Evolutionary conservation across 1,140 invertebrate species (phyloP).

Genomic region (Leptopilina clavipes): DNA sequence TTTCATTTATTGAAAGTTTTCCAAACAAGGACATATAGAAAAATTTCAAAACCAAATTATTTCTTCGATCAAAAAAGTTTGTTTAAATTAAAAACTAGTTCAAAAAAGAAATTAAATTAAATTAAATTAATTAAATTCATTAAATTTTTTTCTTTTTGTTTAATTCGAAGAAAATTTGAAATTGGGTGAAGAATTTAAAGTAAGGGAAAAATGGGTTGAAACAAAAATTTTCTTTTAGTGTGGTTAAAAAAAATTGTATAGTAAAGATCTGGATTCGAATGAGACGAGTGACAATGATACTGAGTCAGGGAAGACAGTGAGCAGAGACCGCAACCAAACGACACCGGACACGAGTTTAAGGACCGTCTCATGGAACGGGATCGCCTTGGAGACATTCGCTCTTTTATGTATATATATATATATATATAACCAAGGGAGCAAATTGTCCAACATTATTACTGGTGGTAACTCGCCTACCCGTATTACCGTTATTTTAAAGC

Average conservation of each 20-base stretch:
- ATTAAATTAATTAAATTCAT: no score
- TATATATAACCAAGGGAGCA: slow-evolving; percentile 49
- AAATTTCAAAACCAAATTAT: no score
- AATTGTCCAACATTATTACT: slow-evolving; percentile 58
- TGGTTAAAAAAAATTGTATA: not conserved
- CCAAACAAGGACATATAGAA: no score
- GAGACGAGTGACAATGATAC: slow-evolving; percentile 47
- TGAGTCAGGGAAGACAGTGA: slow-evolving; percentile 54
- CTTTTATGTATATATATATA: slow-evolving; percentile 15
- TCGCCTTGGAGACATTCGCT: slow-evolving; percentile 52
- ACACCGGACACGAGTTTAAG: slow-evolving; percentile 60
- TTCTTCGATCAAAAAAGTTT: no score
- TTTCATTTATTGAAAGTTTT: no score
- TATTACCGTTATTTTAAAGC: slow-evolving; percentile 35
- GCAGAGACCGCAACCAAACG: slow-evolving; percentile 53
- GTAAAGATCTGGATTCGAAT: slow-evolving; percentile 28
- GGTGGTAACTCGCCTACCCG: slow-evolving; percentile 33
- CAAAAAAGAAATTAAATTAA: no score
- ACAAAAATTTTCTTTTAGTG: not conserved
- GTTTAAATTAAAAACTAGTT: no score
- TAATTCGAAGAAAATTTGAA: not conserved
- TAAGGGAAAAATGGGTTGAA: no score
- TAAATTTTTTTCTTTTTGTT: no score
- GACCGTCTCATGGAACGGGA: slow-evolving; percentile 58
- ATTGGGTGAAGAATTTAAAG: no score